A percentile compares a stretch with the other conserved stretches of the same genome.
Evolutionary conservation across 1,140 invertebrate species (phyloP).

Genomic region (Palaemon carinicauda): DNA sequence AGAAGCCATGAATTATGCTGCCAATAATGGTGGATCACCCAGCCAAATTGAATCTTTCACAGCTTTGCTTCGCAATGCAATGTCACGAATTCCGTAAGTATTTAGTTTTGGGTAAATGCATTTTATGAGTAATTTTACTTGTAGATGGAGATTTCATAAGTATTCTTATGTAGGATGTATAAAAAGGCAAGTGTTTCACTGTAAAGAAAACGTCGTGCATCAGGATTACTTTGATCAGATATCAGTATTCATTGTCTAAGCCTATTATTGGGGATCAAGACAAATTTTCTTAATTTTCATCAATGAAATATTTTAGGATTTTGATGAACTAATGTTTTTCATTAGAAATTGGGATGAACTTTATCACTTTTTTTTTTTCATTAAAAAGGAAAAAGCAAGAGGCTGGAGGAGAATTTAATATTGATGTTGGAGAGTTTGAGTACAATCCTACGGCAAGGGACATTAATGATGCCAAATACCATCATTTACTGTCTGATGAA

Average conservation of each 20-base stretch:
- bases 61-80: constrained; percentile 75
- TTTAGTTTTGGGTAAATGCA: not conserved
- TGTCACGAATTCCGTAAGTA: constrained; percentile 20
- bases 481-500: constrained; percentile 90
- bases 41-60: constrained; percentile 89
- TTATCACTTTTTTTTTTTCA: too few relatives aligned
- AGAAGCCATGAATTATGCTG: constrained; percentile 90
- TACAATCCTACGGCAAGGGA: constrained; percentile 92
- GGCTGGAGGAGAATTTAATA: constrained; percentile 52
- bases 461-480: constrained; percentile 89
- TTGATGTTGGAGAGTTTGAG: constrained; percentile 88
- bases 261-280: too few relatives aligned
- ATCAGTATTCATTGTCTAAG: too few relatives aligned
- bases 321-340: not conserved
- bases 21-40: constrained; percentile 82
- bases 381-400: not conserved
- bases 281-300: too few relatives aligned
- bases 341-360: not conserved
- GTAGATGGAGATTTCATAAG: not conserved
- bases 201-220: too few relatives aligned
- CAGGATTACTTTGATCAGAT: too few relatives aligned
- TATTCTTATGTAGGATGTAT: too few relatives aligned
- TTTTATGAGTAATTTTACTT: not conserved
- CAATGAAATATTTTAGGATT: too few relatives aligned
- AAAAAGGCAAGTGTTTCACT: not conserved